Conservation (phyloP, 2,113 vertebrate genomes). For the Chloroceryle aenea region DNA sequence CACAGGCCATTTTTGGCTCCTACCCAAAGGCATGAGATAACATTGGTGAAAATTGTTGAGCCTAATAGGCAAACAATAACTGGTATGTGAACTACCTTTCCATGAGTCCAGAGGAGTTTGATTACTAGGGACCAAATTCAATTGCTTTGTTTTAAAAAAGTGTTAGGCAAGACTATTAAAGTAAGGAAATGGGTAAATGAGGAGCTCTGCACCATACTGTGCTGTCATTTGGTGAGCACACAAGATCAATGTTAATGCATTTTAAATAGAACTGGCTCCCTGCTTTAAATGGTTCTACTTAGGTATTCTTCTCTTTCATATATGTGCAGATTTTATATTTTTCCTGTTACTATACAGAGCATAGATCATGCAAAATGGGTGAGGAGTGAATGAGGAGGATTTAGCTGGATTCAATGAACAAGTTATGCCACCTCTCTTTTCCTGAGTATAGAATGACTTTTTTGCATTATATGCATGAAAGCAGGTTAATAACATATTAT, state of each 20-base stretch:
- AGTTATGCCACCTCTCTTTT: conserved; percentile 27
- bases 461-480: conserved; percentile 33
- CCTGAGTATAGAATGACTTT: neutral
- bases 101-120: neutral
- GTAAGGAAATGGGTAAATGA: conserved; percentile 7
- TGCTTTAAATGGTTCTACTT: conserved; percentile 31
- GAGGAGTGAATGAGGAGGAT: conserved; percentile 6
- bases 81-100: neutral
- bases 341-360: neutral
- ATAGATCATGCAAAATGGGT: conserved; percentile 41
- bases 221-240: conserved; percentile 26
- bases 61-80: neutral
- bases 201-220: neutral
- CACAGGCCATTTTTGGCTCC: neutral
- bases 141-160: conserved; percentile 14
- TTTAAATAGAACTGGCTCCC: conserved; percentile 52
- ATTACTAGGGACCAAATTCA: neutral
- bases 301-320: conserved; percentile 42
- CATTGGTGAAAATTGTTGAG: neutral
- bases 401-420: conserved; percentile 17
- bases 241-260: conserved; percentile 17
- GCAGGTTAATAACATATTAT: conserved; percentile 33
- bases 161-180: neutral
- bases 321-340: conserved; percentile 45
- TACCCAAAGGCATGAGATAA: neutral